Percentiles rank a stretch among this genome's conserved stretches.
phyloP scores from a whole-genome alignment of 2,797 vertebrate species.

The Chloroceryle inda region DNA sequence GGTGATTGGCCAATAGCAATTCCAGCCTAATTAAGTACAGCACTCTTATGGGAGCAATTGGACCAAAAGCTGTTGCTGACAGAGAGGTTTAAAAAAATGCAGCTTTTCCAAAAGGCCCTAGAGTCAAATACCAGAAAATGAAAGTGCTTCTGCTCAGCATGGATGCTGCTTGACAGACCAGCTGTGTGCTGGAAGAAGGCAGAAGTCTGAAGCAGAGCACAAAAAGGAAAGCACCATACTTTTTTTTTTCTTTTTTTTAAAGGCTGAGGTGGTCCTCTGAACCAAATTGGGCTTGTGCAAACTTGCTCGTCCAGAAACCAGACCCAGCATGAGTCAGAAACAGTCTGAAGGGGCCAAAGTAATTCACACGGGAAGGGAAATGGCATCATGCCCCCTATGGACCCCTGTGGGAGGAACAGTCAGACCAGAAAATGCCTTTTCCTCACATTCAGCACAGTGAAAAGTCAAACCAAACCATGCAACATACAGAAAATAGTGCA shows the following conservation, averaged over 20 bases:
- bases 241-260: background rate
- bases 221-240: background rate
- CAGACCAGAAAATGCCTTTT: background rate
- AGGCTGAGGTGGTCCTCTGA: background rate
- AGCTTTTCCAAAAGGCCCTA: constrained; percentile 17
- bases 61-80: constrained; percentile 38
- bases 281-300: background rate
- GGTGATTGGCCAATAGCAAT: constrained; percentile 25
- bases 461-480: background rate
- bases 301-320: background rate
- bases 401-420: background rate
- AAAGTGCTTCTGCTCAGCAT: background rate
- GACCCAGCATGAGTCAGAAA: background rate
- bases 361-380: background rate
- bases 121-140: constrained; percentile 27
- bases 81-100: constrained; percentile 17
- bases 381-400: rapidly evolving
- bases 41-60: constrained; percentile 36
- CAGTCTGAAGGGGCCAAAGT: background rate
- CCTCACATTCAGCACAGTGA: rapidly evolving
- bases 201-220: background rate
- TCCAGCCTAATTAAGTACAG: constrained; percentile 47
- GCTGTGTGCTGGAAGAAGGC: background rate
- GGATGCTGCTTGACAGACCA: background rate
- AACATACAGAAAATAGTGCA: background rate